Conservation (phyloP, 2,888 invertebrate species). For the Salticus scenicus region DNA sequence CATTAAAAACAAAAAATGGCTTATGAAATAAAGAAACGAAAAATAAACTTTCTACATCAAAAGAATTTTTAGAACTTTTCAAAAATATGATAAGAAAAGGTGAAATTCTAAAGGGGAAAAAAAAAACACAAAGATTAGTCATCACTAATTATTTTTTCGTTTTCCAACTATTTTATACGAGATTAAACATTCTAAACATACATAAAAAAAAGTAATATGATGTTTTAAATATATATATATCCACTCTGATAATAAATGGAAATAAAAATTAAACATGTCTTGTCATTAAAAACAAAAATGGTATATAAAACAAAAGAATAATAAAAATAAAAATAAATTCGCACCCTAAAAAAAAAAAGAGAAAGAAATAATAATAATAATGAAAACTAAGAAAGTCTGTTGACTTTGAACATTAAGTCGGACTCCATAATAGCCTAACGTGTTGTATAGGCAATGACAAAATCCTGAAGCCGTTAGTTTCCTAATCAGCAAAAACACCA, state of each 20-base stretch:
- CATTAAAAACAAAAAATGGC: not conserved
- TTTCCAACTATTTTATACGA: no score
- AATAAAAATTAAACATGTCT: not conserved
- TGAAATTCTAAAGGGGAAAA: no score
- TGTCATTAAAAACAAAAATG: not conserved
- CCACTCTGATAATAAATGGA: not conserved
- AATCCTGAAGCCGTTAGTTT: constrained; percentile 28
- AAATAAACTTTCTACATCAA: no score
- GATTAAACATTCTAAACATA: not conserved
- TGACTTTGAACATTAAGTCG: not conserved
- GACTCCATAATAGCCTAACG: constrained; percentile 14
- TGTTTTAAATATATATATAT: no score
- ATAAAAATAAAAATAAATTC: not conserved
- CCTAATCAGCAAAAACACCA: constrained; percentile 64
- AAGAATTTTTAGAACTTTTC: no score
- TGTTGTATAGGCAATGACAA: constrained; percentile 59
- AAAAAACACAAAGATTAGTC: no score
- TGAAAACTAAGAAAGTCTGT: not conserved
- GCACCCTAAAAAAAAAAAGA: not conserved
- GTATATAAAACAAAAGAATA: not conserved
- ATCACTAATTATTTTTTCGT: no score
- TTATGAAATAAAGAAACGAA: not conserved
- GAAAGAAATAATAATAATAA: no score
- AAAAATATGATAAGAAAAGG: no score
- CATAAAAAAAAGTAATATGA: no score